Evolutionary conservation across 2,113 vertebrate species (phyloP), one percentile per base, ranked within the genome.

Genomic region (Peromyscus californicus): DNA sequence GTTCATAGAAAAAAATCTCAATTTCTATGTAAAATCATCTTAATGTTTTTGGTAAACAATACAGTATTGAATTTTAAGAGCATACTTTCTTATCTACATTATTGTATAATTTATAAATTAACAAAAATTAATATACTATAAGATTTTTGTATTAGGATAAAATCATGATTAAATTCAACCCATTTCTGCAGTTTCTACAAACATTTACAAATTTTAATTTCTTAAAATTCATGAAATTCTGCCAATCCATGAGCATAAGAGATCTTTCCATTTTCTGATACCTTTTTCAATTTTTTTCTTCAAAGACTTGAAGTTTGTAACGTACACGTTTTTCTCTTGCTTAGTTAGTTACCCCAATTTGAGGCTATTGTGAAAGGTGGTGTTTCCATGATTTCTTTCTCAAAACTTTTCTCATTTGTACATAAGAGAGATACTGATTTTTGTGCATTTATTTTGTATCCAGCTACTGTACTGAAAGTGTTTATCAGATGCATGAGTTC

Each of bases 101-200:
- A 51, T 84, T 67, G 57, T 26, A 89, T 17, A 80, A 87, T 72
- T 86, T 75, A 83, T 33, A 93, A 93, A 91, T 86, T 63, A 76
- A 61, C 2, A 61, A 70, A 95, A 84, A 65, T 88, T 54, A 94
- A 83, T 26, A 21, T 26, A 67, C 8, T 84, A 2, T 92, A 94
- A 84, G 80, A 69, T 19, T 92, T 45, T 61, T 63, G 63, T 87
- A 54, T 89, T 11, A 3, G 5, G 54, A 74, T 78, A 9, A 57
- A 15, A 7, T 74, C 78, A 79, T 90, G 90, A 92, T 3, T 69
- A 70, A 83, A 83, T 90, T 74, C 59, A 13, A 78, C 88, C 67
- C 1, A 78, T 36, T 67, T 93, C 67, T 54, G 3, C 7, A 86
- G 48, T 59, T 39, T 51, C 1, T 22, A 0, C 54, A n/a, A 24